Evolutionary conservation across 2,113 vertebrate species (phyloP), one percentile per base, ranked within the genome.

Genomic region (Crotalus helleri): DNA sequence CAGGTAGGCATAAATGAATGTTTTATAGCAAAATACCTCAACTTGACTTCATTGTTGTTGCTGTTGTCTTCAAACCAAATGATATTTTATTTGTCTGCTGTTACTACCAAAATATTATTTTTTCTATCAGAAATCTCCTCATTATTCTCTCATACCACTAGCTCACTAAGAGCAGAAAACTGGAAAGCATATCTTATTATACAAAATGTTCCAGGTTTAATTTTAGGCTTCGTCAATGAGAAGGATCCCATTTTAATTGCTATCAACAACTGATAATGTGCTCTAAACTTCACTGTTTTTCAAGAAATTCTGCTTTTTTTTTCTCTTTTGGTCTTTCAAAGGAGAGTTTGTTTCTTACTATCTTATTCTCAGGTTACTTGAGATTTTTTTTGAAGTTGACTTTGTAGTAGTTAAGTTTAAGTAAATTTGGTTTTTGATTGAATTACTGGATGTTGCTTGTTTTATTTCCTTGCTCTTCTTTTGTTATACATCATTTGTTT

Each of bases 1-100:
- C 58, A 88, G 23, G 57, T 88, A 57, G 44, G 86, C 90, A 85
- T 64, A 91, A 93, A 93, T 91, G 26, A 91, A 81, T 81, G 51
- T 69, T 91, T 89, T 88, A 59, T 51, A 51, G 51, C 44, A 57
- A 93, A 88, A 91, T 91, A 81, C 33, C 54, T 91, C 29, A n/a
- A 13, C 88, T 58, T 91, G 49, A 81, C 51, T 57, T 89, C 4
- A 13, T 69, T 44, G 11, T 10, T 55, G 2, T 10, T 29, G 13
- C 29, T 49, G 24, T 49, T 90, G 13, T 19, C 11, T 61, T 24
- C 39, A 64, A 81, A 46, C 15, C 90, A 88, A 91, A 58, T 15
- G 29, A 15, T 64, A 39, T 58, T 81, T 89, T 39, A 15, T 46
- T 55, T 74, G 19, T 86, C 54, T 91, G 15, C 19, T n/a, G 13